Evolutionary conservation across 2,797 vertebrate species (phyloP).

Genomic region (Ispidina lecontei): DNA sequence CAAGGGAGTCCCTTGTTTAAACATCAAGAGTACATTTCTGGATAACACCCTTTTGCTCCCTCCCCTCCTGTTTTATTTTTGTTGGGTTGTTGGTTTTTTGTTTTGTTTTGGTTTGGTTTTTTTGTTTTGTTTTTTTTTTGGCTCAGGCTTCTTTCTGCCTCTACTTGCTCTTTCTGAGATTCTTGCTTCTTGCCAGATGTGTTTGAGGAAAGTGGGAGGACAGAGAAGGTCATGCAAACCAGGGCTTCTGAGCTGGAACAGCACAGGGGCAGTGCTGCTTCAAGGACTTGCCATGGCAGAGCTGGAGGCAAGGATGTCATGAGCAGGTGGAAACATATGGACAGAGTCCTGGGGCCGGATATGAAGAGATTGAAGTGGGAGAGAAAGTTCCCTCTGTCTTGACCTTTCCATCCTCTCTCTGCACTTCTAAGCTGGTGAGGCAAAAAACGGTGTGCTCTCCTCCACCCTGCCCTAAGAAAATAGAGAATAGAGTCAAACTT

Average conservation of each 20-base stretch:
- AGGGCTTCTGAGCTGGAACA: neutral
- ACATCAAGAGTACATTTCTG: neutral
- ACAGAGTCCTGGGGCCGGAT: neutral
- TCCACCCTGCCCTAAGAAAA: conserved; percentile 34
- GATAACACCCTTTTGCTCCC: conserved; percentile 2
- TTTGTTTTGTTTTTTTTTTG: neutral
- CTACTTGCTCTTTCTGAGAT: neutral
- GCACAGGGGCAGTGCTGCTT: neutral
- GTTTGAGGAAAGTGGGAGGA: neutral
- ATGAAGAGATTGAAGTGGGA: neutral
- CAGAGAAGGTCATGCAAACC: neutral
- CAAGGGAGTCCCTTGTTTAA: conserved; percentile 67
- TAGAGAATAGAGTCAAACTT: conserved; percentile 44
- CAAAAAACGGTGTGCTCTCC: neutral
- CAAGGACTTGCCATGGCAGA: neutral
- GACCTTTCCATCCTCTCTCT: conserved; percentile 3
- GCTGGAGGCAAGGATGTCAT: neutral
- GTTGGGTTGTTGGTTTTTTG: too few relatives aligned
- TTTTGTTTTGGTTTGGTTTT: neutral
- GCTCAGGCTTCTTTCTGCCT: neutral
- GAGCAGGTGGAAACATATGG: neutral
- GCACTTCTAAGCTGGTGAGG: neutral
- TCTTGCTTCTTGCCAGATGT: neutral
- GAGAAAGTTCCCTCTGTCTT: neutral
- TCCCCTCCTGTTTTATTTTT: neutral